Percentiles rank a stretch among this genome's conserved stretches.
Conservation (phyloP, 1,140 invertebrate genomes). For the Drosophila repletoides region DNA sequence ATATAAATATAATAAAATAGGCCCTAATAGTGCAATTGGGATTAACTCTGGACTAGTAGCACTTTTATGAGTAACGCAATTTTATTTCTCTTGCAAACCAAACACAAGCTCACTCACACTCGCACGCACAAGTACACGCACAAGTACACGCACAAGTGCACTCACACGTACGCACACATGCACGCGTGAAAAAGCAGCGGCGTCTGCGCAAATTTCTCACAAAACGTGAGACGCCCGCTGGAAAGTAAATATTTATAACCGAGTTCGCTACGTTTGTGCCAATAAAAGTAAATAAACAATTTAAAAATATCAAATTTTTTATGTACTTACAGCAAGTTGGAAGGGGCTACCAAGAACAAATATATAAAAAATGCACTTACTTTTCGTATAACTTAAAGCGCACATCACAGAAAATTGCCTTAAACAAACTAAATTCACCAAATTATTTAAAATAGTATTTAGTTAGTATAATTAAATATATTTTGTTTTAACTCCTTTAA, state of each 20-base stretch:
- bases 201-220: constrained; percentile 13
- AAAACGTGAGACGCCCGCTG: constrained; percentile 1
- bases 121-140: no score
- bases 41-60: no score
- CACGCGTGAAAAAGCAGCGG: not conserved
- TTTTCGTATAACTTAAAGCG: no score
- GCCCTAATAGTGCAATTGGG: no score
- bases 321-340: not conserved
- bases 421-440: no score
- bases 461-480: not conserved
- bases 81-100: no score
- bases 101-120: no score
- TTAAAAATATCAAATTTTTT: not conserved
- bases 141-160: not conserved
- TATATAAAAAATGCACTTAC: not conserved
- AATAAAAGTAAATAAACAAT: not conserved
- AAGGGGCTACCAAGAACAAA: no score
- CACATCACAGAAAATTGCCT: not conserved
- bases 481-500: not conserved
- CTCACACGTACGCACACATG: not conserved
- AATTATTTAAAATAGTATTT: no score
- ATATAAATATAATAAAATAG: no score
- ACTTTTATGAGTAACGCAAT: no score
- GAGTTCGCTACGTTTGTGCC: not conserved
- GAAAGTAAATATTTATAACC: constrained; percentile 12